These are phyloP conservation scores for Emberiza fucata DNA, from an alignment of 2,113 vertebrate genomes.

Conservation along the genomic window DNA sequence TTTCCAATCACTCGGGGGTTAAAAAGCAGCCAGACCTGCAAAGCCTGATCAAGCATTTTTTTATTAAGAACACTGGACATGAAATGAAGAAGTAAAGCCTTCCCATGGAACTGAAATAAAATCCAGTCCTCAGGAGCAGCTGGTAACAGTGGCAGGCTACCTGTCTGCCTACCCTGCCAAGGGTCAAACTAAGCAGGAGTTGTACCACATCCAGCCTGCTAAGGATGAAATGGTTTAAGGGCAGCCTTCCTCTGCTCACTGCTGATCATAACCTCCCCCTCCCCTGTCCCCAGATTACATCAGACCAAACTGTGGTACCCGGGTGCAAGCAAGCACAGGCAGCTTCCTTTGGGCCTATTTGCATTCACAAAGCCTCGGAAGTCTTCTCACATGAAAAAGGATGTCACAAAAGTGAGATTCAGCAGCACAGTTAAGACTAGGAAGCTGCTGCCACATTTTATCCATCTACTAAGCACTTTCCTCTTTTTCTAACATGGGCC, in stretches of 20 bases:
- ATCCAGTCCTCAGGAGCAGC: background rate
- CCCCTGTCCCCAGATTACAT: background rate
- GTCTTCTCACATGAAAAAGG: background rate
- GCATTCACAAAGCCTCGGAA: background rate
- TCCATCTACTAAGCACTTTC: background rate
- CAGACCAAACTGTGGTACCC: background rate
- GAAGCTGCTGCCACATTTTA: background rate
- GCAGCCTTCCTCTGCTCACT: background rate
- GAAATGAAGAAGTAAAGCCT: background rate
- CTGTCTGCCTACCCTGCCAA: background rate
- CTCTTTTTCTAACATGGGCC: background rate
- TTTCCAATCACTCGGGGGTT: fast-evolving
- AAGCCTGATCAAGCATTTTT: slow-evolving; percentile 13
- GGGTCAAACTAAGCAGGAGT: background rate
- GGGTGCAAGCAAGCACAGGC: background rate
- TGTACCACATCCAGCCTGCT: background rate
- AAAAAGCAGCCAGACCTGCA: slow-evolving; percentile 8
- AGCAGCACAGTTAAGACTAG: background rate
- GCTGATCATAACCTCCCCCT: background rate
- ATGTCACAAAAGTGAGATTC: background rate
- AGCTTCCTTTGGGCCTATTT: background rate
- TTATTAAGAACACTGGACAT: slow-evolving; percentile 37
- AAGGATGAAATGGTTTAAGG: background rate
- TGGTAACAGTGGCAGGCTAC: background rate
- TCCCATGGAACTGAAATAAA: background rate